Base-by-base conservation (phyloP, 1,140 invertebrate genomes). In the Ooceraea biroi region DNA sequence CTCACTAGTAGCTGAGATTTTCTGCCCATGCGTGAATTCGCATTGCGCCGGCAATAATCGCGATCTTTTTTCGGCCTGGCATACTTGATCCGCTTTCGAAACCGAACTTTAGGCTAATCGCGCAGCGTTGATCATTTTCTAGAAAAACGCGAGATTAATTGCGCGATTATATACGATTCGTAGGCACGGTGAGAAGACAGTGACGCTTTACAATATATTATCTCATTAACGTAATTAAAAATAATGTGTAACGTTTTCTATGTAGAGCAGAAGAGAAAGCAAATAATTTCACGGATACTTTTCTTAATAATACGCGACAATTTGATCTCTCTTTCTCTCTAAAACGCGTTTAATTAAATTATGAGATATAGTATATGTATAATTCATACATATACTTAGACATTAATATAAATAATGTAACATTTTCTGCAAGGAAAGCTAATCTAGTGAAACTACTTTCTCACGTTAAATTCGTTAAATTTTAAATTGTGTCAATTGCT, bases 11-110 rank as follows among this genome's bases (percentile, higher is more conserved):
- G 17, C 27, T 44, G 7, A 68, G 66, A 46, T 71, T 55, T 80
- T 46, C 52, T 71, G n/a, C 25, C 69, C 10, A 3, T 11, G 50
- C 44, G 36, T 11, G 4, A 11, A 46, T 80, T 80, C 12, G 36
- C 30, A 80, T 57, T 80, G 17, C 63, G 25, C 22, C 41, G n/a
- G 22, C 22, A 58, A 76, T 50, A 76, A 78, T 46, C 7, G 25
- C 8, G 7, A 19, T 57, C 10, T 69, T 57, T n/a, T 78, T 58
- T 71, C 52, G 19, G 3, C 8, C 4, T 27, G 25, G 60, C 8
- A 60, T 22, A 30, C 60, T 19, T 48, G 36, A 5, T 46, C 41
- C 11, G 10, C 72, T 74, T 74, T 74, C 41, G 55, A 60, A 60
- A 30, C 25, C 7, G 25, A 74, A 46, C 5, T 41, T 58, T 44